Percentiles rank a stretch among this genome's conserved stretches.
These are phyloP conservation scores for Epistrophella euchroma DNA, from an alignment of 2,888 invertebrate species.

Conservation along the genomic window DNA sequence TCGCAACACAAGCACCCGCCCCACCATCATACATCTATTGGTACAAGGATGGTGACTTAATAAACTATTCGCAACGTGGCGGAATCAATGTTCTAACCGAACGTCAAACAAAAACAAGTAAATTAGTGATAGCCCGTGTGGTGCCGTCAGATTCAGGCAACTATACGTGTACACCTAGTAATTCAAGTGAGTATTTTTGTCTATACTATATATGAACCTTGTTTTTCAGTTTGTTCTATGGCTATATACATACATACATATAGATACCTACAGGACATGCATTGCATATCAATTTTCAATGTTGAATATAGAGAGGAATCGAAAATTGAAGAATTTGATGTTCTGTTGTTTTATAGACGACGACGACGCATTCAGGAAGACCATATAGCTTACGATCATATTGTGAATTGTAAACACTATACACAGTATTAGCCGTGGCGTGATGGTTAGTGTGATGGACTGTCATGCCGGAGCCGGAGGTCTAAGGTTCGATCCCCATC, in stretches of 20 bases:
- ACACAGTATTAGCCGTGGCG: too few relatives aligned
- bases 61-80: conserved; percentile 92
- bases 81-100: conserved; percentile 93
- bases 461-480: too few relatives aligned
- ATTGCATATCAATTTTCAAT: conserved; percentile 19
- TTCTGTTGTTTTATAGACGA: background rate
- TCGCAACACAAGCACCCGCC: conserved; percentile 88
- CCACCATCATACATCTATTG: conserved; percentile 89
- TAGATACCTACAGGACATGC: background rate
- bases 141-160: conserved; percentile 92
- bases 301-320: background rate
- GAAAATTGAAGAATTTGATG: background rate
- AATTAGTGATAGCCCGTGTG: conserved; percentile 92
- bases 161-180: conserved; percentile 95
- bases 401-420: background rate
- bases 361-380: background rate
- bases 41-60: conserved; percentile 91
- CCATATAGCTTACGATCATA: background rate
- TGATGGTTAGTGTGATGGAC: too few relatives aligned
- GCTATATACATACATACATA: too few relatives aligned
- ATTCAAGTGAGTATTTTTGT: conserved; percentile 86
- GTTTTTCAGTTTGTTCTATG: background rate
- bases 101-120: conserved; percentile 91
- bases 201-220: background rate
- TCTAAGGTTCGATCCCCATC: too few relatives aligned